Evolutionary conservation across 2,888 invertebrate species (phyloP).

Genomic region (Iphiclides podalirius): DNA sequence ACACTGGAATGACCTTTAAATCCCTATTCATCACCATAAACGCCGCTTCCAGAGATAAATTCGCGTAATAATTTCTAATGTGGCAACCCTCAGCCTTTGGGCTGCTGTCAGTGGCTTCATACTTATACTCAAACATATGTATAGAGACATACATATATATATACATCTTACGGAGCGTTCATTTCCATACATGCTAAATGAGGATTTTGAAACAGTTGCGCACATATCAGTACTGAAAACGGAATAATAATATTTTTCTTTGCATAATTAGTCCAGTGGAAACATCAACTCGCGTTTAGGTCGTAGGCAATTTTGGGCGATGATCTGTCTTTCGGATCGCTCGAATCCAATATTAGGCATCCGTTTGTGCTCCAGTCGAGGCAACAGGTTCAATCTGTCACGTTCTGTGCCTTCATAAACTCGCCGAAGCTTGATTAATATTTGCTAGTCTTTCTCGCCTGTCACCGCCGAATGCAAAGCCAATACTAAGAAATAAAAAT

Average conservation of each 20-base stretch:
- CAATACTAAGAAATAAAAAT: too few relatives aligned
- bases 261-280: background rate
- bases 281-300: background rate
- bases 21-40: slow-evolving; percentile 22
- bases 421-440: too few relatives aligned
- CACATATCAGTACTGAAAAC: slow-evolving; percentile 14
- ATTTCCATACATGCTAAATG: slow-evolving; percentile 22
- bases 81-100: slow-evolving; percentile 15
- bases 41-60: slow-evolving; percentile 20
- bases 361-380: too few relatives aligned
- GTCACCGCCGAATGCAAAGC: too few relatives aligned
- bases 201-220: slow-evolving; percentile 2
- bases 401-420: too few relatives aligned
- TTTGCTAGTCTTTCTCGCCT: too few relatives aligned
- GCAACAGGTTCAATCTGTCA: too few relatives aligned
- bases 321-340: too few relatives aligned
- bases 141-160: background rate
- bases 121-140: background rate
- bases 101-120: slow-evolving; percentile 11
- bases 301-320: too few relatives aligned
- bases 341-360: too few relatives aligned
- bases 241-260: slow-evolving; percentile 26
- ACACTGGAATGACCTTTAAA: slow-evolving; percentile 18
- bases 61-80: slow-evolving; percentile 20
- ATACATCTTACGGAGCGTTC: background rate